Evolutionary conservation across 1,140 invertebrate species (phyloP), one percentile per base, ranked within the genome.

Genomic region (Apolygus lucorum): DNA sequence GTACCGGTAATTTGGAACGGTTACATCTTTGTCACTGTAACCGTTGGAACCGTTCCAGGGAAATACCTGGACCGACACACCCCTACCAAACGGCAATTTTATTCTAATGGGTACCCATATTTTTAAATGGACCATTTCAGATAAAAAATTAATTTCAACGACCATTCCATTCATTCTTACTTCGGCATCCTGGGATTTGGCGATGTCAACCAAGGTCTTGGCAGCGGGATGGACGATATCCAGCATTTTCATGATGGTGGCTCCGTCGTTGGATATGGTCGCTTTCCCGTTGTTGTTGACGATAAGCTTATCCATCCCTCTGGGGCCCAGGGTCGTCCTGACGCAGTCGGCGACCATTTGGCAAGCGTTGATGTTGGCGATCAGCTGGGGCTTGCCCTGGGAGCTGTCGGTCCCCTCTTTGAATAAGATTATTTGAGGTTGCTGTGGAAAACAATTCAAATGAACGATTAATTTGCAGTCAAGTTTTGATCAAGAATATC

Each of bases 321-420:
- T 86, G 59, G 98, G 98, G 70, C 98, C 98, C 11, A 99, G 82
- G 1, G 98, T 99, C 21, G 98, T 99, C 54, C 95, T 85, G 28
- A 95, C 91, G 67, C 95, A 92, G 84, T 99, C 97, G 22, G 93
- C 93, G 59, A 99, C 89, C 13, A 90, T 85, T 81, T 95, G 91
- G 79, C 98, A 99, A n/a, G 98, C 98, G 88, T 95, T 98, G 79
- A 99, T 99, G 80, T 99, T 99, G 54, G 94, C 98, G 71, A 99
- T 87, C 59, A 99, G 82, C 79, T 99, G 97, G 2, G 91, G 88
- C 76, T 95, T 96, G 42, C 97, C 98, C 81, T 99, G 96, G 21
- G 92, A 90, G 72, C 89, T 88, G 78, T 99, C 96, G 24, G 98
- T 99, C 13, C 98, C 98, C 81, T 99, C 97, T 84, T 96, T 97